Conservation (phyloP, 2,797 vertebrate species). For the Balearica regulorum region DNA sequence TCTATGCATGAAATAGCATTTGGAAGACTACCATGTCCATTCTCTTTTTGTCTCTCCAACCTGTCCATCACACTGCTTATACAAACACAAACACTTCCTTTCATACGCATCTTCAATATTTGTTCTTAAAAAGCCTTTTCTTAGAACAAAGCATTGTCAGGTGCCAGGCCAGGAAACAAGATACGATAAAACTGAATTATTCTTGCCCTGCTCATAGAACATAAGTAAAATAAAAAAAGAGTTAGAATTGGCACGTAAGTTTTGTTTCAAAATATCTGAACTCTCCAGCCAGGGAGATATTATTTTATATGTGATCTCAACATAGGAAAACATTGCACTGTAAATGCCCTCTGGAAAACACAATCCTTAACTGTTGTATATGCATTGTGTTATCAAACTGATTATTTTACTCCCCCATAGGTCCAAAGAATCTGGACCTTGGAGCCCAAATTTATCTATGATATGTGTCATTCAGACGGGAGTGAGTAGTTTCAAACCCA, state of each 20-base stretch:
- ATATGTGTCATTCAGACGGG: background rate
- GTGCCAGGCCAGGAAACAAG: constrained; percentile 8
- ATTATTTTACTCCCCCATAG: background rate
- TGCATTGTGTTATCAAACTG: background rate
- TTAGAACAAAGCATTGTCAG: background rate
- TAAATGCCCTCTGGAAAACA: background rate
- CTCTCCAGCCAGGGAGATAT: background rate
- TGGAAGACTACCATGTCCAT: background rate
- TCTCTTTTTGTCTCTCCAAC: background rate
- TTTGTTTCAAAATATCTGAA: constrained; percentile 33
- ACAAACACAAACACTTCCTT: constrained; percentile 17
- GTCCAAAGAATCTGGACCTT: background rate
- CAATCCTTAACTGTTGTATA: background rate
- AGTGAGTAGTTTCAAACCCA: background rate
- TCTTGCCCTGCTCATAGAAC: background rate
- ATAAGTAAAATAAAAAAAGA: background rate
- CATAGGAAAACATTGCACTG: background rate
- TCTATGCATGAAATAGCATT: background rate
- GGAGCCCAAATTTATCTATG: background rate
- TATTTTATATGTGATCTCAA: background rate
- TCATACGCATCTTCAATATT: background rate
- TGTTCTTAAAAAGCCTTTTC: background rate
- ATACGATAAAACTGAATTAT: background rate
- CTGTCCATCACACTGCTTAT: background rate
- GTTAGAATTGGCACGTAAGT: background rate